phyloP scores from a whole-genome alignment of 2,888 invertebrate species.

The Liopterus haemorrhoidalis region DNA sequence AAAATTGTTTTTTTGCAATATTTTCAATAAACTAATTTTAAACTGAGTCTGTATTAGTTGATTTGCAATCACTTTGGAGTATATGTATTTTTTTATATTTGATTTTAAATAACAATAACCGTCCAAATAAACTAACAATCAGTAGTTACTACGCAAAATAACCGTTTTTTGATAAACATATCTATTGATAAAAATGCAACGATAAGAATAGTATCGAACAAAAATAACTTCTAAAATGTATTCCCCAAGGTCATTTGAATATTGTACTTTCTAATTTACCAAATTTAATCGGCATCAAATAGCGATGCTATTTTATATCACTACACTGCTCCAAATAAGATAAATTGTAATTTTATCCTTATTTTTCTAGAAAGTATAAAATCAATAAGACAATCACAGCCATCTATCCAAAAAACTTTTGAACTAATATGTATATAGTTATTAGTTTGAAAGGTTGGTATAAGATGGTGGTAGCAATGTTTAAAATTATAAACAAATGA shows the following conservation, averaged over 20 bases:
- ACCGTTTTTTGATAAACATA: too few species aligned
- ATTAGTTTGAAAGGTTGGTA: not conserved
- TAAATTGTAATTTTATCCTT: too few species aligned
- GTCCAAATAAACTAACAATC: too few species aligned
- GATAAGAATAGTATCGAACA: slow-evolving; percentile 1
- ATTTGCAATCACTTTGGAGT: too few species aligned
- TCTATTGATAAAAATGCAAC: too few species aligned
- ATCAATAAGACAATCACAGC: slow-evolving; percentile 10
- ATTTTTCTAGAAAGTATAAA: slow-evolving; percentile 7
- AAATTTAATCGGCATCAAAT: slow-evolving; percentile 16
- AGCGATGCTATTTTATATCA: too few species aligned
- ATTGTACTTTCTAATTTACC: slow-evolving; percentile 14
- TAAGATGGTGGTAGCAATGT: slow-evolving; percentile 9
- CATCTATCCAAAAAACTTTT: slow-evolving; percentile 5
- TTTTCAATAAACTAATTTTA: too few species aligned
- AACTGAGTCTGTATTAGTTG: too few species aligned
- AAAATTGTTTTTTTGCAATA: too few species aligned
- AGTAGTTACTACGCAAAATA: too few species aligned
- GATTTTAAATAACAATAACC: too few species aligned
- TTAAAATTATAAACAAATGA: slow-evolving; percentile 20
- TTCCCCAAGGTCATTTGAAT: not conserved
- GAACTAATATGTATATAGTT: slow-evolving; percentile 3
- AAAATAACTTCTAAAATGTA: slow-evolving; percentile 8
- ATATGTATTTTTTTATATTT: too few species aligned
- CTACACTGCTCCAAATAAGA: slow-evolving; percentile 16